phyloP scores from a whole-genome alignment of 2,888 invertebrate genomes.

The Drepana falcataria region DNA sequence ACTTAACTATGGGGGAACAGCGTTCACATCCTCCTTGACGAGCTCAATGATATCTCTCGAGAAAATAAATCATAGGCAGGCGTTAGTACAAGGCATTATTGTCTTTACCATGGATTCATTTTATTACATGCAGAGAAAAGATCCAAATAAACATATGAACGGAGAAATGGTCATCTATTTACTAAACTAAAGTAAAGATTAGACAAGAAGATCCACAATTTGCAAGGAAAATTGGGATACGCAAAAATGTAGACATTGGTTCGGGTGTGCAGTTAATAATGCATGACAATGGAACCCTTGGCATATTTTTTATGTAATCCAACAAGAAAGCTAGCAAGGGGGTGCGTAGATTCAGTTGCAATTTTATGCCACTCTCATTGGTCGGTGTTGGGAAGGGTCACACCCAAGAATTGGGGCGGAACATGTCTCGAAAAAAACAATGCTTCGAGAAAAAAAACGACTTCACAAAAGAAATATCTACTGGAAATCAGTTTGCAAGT shows the following conservation, averaged over 20 bases:
- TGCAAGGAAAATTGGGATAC: constrained; percentile 21
- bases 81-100: too few relatives aligned
- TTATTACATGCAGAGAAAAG: too few relatives aligned
- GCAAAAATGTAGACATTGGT: constrained; percentile 19
- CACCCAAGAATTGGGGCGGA: constrained; percentile 47
- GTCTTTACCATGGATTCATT: too few relatives aligned
- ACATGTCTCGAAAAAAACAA: constrained; percentile 16
- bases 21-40: too few relatives aligned
- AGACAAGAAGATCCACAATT: constrained; percentile 20
- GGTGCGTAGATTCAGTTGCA: constrained; percentile 51
- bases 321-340: constrained; percentile 24
- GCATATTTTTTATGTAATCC: constrained; percentile 54
- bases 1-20: too few relatives aligned
- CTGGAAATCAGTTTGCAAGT: too few relatives aligned
- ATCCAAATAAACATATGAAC: too few relatives aligned
- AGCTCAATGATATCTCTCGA: too few relatives aligned
- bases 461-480: too few relatives aligned
- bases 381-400: constrained; percentile 46
- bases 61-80: too few relatives aligned
- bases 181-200: constrained; percentile 7
- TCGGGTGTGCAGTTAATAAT: constrained; percentile 29
- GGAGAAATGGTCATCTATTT: too few relatives aligned
- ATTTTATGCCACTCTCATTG: constrained; percentile 51
- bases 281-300: constrained; percentile 35
- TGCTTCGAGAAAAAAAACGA: not conserved